Conservation (phyloP, 2,113 vertebrate genomes). For the Ameiurus melas region DNA sequence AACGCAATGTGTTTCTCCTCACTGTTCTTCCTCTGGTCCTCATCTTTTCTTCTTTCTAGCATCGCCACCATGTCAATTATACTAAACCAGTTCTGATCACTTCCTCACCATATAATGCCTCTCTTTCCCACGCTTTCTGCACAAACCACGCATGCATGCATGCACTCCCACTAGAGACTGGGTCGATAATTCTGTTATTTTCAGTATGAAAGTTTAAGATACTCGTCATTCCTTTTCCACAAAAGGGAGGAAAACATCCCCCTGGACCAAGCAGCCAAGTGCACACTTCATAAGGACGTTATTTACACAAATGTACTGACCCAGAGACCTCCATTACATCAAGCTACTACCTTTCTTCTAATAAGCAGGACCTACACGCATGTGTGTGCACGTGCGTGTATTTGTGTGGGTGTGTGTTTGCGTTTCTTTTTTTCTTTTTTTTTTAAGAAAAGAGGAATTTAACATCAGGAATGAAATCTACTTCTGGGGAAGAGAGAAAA, state of each 20-base stretch:
- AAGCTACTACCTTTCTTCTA: background rate
- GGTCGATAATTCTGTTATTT: constrained; percentile 17
- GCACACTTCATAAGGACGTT: background rate
- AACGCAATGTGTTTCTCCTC: constrained; percentile 1
- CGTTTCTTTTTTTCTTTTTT: too few species aligned
- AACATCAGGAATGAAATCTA: constrained; percentile 40
- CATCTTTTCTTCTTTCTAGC: background rate
- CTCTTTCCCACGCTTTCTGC: background rate
- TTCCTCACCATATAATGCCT: background rate
- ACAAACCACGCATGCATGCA: background rate
- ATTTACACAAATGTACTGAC: background rate
- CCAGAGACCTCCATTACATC: background rate
- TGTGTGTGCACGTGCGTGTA: background rate
- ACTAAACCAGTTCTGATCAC: constrained; percentile 7
- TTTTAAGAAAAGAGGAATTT: background rate
- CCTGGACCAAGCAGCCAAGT: background rate
- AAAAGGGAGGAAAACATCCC: constrained; percentile 26
- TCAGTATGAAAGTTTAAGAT: constrained; percentile 28
- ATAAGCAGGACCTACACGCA: background rate
- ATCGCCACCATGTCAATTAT: background rate
- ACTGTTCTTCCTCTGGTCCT: background rate
- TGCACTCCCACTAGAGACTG: background rate
- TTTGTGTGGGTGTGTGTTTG: background rate
- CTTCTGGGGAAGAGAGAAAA: constrained; percentile 30
- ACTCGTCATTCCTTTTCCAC: constrained; percentile 41